phyloP scores from a whole-genome alignment of 2,888 invertebrate genomes.

The Hirtodrosophila cameraria region DNA sequence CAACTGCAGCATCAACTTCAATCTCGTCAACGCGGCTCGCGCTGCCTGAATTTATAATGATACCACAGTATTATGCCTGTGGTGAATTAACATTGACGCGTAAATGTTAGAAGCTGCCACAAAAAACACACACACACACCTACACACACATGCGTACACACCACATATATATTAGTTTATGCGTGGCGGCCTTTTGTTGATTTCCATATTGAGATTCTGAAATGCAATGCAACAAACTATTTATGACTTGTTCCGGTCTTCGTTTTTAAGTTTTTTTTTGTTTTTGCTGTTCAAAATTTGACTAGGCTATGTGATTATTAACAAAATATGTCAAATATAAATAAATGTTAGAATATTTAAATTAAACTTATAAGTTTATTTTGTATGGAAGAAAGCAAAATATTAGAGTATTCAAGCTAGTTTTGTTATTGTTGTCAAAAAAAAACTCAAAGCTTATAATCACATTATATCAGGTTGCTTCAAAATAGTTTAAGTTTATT shows the following conservation, averaged over 20 bases:
- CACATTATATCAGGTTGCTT: too few species aligned
- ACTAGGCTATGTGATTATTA: not conserved
- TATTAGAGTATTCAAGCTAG: too few species aligned
- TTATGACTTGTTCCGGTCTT: constrained; percentile 7
- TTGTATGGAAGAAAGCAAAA: not conserved
- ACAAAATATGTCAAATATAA: not conserved
- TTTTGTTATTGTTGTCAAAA: too few species aligned
- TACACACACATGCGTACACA: constrained; percentile 8
- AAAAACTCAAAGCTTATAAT: too few species aligned
- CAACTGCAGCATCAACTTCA: constrained; percentile 54
- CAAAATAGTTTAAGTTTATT: too few species aligned
- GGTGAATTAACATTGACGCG: constrained; percentile 83
- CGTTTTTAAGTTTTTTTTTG: not conserved
- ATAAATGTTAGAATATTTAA: constrained; percentile 3
- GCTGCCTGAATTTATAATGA: constrained; percentile 81
- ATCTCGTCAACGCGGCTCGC: constrained; percentile 59
- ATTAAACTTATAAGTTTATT: constrained; percentile 4
- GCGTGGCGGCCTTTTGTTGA: constrained; percentile 34
- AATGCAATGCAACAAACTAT: constrained; percentile 7
- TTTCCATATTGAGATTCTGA: constrained; percentile 14
- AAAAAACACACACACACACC: constrained; percentile 13
- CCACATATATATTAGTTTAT: constrained; percentile 26
- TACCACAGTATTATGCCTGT: constrained; percentile 84
- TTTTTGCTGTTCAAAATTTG: not conserved
- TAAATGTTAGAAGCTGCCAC: constrained; percentile 63